Evolutionary conservation across 2,888 invertebrate species (phyloP), one percentile per base, ranked within the genome.

Genomic region (Oxystoma pomonae): DNA sequence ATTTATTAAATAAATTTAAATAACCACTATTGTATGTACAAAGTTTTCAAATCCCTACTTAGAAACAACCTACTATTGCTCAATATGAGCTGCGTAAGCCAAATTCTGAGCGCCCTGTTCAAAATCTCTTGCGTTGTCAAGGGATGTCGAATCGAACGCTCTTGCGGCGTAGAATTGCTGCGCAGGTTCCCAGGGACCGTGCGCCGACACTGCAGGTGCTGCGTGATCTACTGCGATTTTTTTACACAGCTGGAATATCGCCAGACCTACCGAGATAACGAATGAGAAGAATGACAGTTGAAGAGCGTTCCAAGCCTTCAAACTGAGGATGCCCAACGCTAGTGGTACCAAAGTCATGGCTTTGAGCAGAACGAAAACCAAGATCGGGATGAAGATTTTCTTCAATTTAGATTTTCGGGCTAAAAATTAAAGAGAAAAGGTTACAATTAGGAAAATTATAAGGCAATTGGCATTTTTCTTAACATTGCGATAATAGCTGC

Each of bases 211-310:
- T 51, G 67, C 68, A 19, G 68, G 68, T 21, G 65, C 70, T 66
- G 87, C 84, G 80, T 88, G 85, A 81, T 92, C 92, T 65, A 90
- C 85, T 63, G 92, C 91, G 75, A 92, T 87, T 84, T 93, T 93
- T 79, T 91, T 91, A 85, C 92, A 92, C 69, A 92, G 85, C 79
- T 92, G 92, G 87, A 91, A 93, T 79, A 92, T 90, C 71, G 92
- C 92, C 80, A 93, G 83, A 67, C 89, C 91, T 70, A 92, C 87
- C 73, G 92, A 90, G 20, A 92, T 88, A 72, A 92, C 87, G 82
- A 93, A 93, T 53, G 92, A 91, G 85, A 92, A 90, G 87, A 92
- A 92, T 19, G 91, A 91, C 74, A 93, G 85, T 76, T 92, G 92
- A 71, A 92, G 86, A 2, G 92, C 92, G 79, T 93, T 92, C 89